Conservation (phyloP, 2,797 vertebrate genomes). For the Ispidina lecontei region DNA sequence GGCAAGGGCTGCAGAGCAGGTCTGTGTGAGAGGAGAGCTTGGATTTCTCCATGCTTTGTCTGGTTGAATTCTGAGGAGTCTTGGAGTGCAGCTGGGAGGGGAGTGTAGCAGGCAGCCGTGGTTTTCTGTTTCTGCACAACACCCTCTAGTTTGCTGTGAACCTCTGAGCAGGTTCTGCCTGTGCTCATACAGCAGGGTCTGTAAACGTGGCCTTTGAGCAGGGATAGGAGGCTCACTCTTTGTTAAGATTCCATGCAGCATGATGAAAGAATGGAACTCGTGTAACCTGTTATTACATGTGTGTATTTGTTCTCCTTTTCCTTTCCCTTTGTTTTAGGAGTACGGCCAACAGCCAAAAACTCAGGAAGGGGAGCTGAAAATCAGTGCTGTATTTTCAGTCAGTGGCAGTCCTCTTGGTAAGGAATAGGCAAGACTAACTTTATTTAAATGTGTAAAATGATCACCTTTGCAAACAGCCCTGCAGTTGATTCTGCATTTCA, state of each 20-base stretch:
- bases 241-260: background rate
- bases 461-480: background rate
- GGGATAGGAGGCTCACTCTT: background rate
- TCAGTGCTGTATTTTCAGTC: constrained; percentile 96
- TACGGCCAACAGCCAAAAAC: constrained; percentile 85
- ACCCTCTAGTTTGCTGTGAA: background rate
- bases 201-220: background rate
- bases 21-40: background rate
- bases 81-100: background rate
- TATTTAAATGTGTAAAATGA: constrained; percentile 17
- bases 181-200: background rate
- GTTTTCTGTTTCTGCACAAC: background rate
- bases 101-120: fast-evolving
- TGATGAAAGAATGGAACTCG: background rate
- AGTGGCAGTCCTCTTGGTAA: constrained; percentile 81
- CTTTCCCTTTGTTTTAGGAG: constrained; percentile 81
- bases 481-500: background rate
- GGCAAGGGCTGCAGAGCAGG: background rate
- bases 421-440: constrained; percentile 58
- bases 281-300: constrained; percentile 45
- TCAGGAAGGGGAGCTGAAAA: constrained; percentile 91
- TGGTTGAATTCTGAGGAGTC: background rate
- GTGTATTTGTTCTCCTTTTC: constrained; percentile 67
- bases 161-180: background rate
- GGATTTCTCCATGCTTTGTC: background rate